phyloP scores from a whole-genome alignment of 2,888 invertebrate species.

The Epistrophella euchroma region DNA sequence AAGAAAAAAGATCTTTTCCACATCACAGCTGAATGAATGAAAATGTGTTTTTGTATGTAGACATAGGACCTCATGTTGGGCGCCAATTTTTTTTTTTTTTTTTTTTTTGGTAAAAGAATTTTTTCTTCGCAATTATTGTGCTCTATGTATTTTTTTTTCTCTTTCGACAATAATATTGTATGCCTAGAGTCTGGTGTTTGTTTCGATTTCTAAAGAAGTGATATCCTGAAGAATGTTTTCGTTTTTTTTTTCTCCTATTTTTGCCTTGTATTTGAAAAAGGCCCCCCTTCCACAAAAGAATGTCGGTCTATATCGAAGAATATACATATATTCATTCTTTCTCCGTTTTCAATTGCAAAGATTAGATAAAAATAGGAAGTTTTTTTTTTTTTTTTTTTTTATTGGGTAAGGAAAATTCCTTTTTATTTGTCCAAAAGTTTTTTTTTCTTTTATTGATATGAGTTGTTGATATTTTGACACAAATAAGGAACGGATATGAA shows the following conservation, averaged over 20 bases:
- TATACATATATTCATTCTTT: slow-evolving; percentile 47
- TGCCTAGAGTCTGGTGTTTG: slow-evolving; percentile 31
- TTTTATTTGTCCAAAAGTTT: slow-evolving; percentile 45
- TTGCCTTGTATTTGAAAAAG: neutral
- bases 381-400: slow-evolving; percentile 21
- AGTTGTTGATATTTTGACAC: slow-evolving; percentile 61
- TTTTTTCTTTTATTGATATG: slow-evolving; percentile 47
- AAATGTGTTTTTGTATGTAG: neutral
- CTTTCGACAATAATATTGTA: neutral
- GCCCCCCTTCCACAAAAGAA: slow-evolving; percentile 18
- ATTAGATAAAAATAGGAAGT: slow-evolving; percentile 48
- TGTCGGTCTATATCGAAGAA: slow-evolving; percentile 6
- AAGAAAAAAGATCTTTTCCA: slow-evolving; percentile 20
- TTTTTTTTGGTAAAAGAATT: neutral
- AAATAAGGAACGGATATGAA: slow-evolving; percentile 30
- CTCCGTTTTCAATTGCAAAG: slow-evolving; percentile 56
- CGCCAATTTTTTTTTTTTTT: slow-evolving; percentile 47
- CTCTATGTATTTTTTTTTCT: neutral
- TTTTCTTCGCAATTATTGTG: neutral
- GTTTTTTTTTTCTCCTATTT: neutral
- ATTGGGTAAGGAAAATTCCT: slow-evolving; percentile 23
- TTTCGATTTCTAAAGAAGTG: slow-evolving; percentile 52
- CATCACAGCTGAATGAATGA: slow-evolving; percentile 47
- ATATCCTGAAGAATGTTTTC: slow-evolving; percentile 50
- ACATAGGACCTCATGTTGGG: slow-evolving; percentile 54